Evolutionary conservation across 2,888 invertebrate genomes (phyloP).

Genomic region (Lottia gigantea): DNA sequence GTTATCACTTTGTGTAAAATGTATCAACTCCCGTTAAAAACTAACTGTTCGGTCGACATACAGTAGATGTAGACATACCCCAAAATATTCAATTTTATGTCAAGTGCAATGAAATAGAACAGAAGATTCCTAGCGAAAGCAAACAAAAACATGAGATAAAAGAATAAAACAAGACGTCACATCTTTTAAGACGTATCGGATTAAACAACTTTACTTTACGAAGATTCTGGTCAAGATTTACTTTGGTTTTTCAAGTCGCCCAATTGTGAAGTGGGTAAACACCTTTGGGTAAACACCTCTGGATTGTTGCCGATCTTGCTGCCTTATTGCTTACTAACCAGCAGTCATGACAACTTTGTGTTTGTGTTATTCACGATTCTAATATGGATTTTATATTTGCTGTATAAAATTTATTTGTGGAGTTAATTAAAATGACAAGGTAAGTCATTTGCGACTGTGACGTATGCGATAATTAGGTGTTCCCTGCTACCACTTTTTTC

Average conservation of each 20-base stretch:
- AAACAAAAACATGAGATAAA: too few relatives aligned
- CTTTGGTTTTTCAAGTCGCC: background rate
- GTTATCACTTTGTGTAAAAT: too few relatives aligned
- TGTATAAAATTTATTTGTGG: background rate
- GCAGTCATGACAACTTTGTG: background rate
- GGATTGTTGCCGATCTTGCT: background rate
- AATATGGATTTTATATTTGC: background rate
- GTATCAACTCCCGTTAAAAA: too few relatives aligned
- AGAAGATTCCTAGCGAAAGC: too few relatives aligned
- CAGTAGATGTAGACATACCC: too few relatives aligned
- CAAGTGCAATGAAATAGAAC: too few relatives aligned
- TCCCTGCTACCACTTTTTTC: too few relatives aligned
- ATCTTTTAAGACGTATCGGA: background rate
- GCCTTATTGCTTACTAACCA: background rate
- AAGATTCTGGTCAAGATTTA: slow-evolving; percentile 4
- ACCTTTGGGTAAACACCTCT: background rate
- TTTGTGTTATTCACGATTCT: background rate
- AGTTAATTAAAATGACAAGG: background rate
- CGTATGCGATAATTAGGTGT: too few relatives aligned
- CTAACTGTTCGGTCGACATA: too few relatives aligned
- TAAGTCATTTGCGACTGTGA: too few relatives aligned
- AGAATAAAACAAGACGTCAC: too few relatives aligned
- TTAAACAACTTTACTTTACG: background rate
- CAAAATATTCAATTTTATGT: too few relatives aligned
- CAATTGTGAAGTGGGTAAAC: slow-evolving; percentile 1